A percentile compares a stretch with the other conserved stretches of the same genome.
Conservation (phyloP, 2,888 invertebrate species). For the Epinotia brunnichana region DNA sequence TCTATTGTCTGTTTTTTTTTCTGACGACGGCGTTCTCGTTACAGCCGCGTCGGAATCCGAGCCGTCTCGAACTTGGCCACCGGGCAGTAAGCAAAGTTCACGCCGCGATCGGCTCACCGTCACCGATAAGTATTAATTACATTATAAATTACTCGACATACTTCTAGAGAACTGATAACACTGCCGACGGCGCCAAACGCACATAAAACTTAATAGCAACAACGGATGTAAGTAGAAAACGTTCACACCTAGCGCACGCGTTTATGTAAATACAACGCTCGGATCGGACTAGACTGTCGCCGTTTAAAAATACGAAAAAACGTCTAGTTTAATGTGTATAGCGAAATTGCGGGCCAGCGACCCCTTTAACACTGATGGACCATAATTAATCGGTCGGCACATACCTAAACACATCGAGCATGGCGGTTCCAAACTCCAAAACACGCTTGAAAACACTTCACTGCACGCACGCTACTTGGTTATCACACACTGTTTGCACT, state of each 20-base stretch:
- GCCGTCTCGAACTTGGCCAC: conserved; percentile 42
- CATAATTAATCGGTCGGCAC: conserved; percentile 78
- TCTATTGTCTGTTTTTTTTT: conserved; percentile 41
- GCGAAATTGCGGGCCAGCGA: conserved; percentile 75
- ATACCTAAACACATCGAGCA: conserved; percentile 81
- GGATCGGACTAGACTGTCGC: conserved; percentile 58
- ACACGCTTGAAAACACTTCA: conserved; percentile 74
- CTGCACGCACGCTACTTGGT: conserved; percentile 80
- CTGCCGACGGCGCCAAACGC: conserved; percentile 65
- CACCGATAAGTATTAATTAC: conserved; percentile 79
- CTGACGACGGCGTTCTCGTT: conserved; percentile 34
- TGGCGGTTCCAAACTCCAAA: conserved; percentile 76
- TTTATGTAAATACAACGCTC: conserved; percentile 49
- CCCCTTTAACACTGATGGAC: conserved; percentile 74
- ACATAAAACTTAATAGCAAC: conserved; percentile 61
- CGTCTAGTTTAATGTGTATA: conserved; percentile 57
- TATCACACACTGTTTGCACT: conserved; percentile 83
- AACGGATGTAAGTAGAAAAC: conserved; percentile 61
- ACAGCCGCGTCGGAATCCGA: conserved; percentile 41
- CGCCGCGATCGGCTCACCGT: conserved; percentile 54
- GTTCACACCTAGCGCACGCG: conserved; percentile 41
- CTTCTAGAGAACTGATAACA: conserved; percentile 74
- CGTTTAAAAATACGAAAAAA: conserved; percentile 67
- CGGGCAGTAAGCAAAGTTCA: conserved; percentile 65
- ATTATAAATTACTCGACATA: conserved; percentile 79